Percentiles rank a stretch among this genome's conserved stretches.
Conservation (phyloP, 2,797 vertebrate species). For the Menidia menidia region DNA sequence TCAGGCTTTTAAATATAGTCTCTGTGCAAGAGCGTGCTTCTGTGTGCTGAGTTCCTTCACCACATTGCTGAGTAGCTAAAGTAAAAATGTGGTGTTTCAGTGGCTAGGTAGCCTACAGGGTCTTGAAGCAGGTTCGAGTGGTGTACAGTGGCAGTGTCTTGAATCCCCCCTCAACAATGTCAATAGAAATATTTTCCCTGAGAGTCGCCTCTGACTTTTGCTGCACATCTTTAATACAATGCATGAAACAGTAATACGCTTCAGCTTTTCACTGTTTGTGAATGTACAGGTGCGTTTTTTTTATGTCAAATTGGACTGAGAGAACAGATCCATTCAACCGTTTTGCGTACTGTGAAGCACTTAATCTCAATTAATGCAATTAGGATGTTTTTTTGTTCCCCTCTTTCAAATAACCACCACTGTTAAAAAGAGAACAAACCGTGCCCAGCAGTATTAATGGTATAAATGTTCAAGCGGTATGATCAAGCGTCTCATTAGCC, state of each 20-base stretch:
- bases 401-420: constrained; percentile 70
- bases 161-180: constrained; percentile 60
- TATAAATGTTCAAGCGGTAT: constrained; percentile 75
- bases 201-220: constrained; percentile 43
- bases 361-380: constrained; percentile 82
- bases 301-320: constrained; percentile 38
- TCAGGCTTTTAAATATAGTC: constrained; percentile 2
- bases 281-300: constrained; percentile 19
- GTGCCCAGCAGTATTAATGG: constrained; percentile 74
- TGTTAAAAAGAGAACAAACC: constrained; percentile 63
- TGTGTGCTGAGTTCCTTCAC: constrained; percentile 32
- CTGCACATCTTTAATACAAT: constrained; percentile 27
- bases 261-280: constrained; percentile 13
- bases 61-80: constrained; percentile 35
- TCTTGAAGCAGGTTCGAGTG: constrained; percentile 44
- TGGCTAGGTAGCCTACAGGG: constrained; percentile 36
- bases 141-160: constrained; percentile 73
- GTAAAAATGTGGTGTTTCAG: constrained; percentile 35
- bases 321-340: constrained; percentile 54
- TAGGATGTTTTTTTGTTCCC: constrained; percentile 67
- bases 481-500: constrained; percentile 81
- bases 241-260: constrained; percentile 13
- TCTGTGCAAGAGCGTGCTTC: constrained; percentile 28
- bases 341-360: constrained; percentile 53
- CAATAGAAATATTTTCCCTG: constrained; percentile 72